Percentiles rank a stretch among this genome's conserved stretches.
Conservation (phyloP, 1,140 invertebrate genomes). For the Phymorhynchus buccinoides region DNA sequence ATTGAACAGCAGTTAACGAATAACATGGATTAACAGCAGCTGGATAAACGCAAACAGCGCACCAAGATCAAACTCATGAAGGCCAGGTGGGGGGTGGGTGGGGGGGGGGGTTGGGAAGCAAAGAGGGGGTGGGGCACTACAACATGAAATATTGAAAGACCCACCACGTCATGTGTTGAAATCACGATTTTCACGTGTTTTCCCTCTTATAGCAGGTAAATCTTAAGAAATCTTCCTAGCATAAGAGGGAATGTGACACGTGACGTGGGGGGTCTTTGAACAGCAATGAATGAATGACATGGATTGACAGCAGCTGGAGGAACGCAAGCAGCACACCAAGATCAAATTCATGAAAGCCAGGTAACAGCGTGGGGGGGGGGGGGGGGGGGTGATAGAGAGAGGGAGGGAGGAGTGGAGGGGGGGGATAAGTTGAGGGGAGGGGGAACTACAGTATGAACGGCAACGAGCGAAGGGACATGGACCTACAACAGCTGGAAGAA, state of each 20-base stretch:
- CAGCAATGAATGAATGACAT: slow-evolving; percentile 64
- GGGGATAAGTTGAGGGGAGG: too few species aligned
- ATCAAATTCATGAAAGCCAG: slow-evolving; percentile 69
- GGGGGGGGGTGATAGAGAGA: too few species aligned
- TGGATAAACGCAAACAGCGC: slow-evolving; percentile 67
- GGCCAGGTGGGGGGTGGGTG: slow-evolving; percentile 60
- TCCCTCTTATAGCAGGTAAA: too few species aligned
- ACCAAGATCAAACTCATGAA: slow-evolving; percentile 68
- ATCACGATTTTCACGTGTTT: too few species aligned
- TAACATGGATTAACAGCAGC: slow-evolving; percentile 62
- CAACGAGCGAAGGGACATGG: slow-evolving; percentile 64
- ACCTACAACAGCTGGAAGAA: slow-evolving; percentile 67
- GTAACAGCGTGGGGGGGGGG: slow-evolving; percentile 50
- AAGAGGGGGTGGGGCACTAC: too few species aligned
- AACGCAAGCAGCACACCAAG: slow-evolving; percentile 67
- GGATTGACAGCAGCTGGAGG: slow-evolving; percentile 64
- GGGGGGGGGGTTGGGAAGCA: too few species aligned
- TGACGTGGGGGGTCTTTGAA: slow-evolving; percentile 66
- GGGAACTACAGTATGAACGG: slow-evolving; percentile 61
- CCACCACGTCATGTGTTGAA: too few species aligned
- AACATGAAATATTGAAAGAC: slow-evolving; percentile 67
- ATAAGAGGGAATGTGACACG: slow-evolving; percentile 61
- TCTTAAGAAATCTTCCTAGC: too few species aligned
- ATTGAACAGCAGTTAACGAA: slow-evolving; percentile 61
- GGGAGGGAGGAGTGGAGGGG: slow-evolving; percentile 54